phyloP scores from a whole-genome alignment of 1,140 invertebrate species.

The Bacillus rossius region DNA sequence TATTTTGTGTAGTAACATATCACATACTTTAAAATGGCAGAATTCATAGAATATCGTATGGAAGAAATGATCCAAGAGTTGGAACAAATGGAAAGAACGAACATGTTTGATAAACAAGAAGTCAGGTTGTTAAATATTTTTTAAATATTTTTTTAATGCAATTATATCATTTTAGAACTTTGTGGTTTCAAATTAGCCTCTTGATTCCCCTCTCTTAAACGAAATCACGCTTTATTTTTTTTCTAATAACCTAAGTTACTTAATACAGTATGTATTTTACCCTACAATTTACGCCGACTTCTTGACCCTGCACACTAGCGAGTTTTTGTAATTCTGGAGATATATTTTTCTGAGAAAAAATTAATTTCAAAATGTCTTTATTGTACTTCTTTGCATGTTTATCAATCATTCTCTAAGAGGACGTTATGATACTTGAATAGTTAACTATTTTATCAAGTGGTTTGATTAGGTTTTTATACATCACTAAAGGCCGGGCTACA shows the following conservation, averaged over 20 bases:
- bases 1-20: background rate
- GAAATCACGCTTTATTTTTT: background rate
- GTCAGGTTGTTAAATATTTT: slow-evolving; percentile 51
- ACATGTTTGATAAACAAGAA: slow-evolving; percentile 60
- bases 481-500: too few relatives aligned
- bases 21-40: slow-evolving; percentile 53
- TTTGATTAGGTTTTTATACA: too few relatives aligned
- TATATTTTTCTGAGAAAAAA: too few relatives aligned
- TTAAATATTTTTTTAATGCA: too few relatives aligned
- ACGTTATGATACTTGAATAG: too few relatives aligned
- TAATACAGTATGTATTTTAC: too few relatives aligned
- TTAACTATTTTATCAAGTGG: too few relatives aligned
- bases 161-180: background rate
- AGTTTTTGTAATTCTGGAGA: too few relatives aligned
- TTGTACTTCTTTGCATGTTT: too few relatives aligned
- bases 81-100: slow-evolving; percentile 61
- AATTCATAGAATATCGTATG: slow-evolving; percentile 63
- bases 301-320: background rate
- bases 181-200: background rate
- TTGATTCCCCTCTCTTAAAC: background rate
- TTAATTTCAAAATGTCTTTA: too few relatives aligned
- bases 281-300: background rate
- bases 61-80: slow-evolving; percentile 67
- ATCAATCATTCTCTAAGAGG: too few relatives aligned
- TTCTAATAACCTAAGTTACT: too few relatives aligned